phyloP scores from a whole-genome alignment of 2,888 invertebrate genomes.

The Diarsia mendica region DNA sequence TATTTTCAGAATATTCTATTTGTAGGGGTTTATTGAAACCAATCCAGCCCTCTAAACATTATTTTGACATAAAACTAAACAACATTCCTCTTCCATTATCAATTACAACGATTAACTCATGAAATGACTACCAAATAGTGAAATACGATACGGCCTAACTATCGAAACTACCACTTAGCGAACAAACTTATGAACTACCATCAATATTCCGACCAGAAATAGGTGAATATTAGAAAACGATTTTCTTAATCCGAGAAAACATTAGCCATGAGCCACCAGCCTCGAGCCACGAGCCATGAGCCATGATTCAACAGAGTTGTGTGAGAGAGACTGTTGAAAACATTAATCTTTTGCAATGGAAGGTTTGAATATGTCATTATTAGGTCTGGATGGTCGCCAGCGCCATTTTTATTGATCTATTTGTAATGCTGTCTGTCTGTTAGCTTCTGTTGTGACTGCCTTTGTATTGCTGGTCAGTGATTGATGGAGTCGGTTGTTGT shows the following conservation, averaged over 20 bases:
- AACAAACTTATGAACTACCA: conserved; percentile 42
- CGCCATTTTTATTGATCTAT: conserved; percentile 63
- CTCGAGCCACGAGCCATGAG: conserved; percentile 36
- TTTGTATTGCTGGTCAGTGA: conserved; percentile 12
- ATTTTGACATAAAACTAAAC: background rate
- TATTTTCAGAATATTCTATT: background rate
- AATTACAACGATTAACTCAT: conserved; percentile 34
- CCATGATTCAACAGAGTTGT: conserved; percentile 50
- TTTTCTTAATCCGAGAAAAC: conserved; percentile 57
- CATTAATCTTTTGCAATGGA: conserved; percentile 71
- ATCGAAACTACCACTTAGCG: conserved; percentile 40
- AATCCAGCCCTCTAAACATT: background rate
- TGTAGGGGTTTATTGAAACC: background rate
- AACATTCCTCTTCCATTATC: conserved; percentile 22
- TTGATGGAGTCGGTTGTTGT: background rate
- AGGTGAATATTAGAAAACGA: conserved; percentile 61
- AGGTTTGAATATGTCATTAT: conserved; percentile 75
- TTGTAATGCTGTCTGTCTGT: conserved; percentile 18
- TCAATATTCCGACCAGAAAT: conserved; percentile 42
- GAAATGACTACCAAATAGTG: conserved; percentile 17
- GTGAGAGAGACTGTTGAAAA: conserved; percentile 50
- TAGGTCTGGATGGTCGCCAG: conserved; percentile 72
- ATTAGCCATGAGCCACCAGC: conserved; percentile 54
- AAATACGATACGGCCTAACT: conserved; percentile 51
- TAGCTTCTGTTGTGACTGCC: conserved; percentile 2